Conservation (phyloP, 2,113 vertebrate genomes). For the Alouatta palliata region DNA sequence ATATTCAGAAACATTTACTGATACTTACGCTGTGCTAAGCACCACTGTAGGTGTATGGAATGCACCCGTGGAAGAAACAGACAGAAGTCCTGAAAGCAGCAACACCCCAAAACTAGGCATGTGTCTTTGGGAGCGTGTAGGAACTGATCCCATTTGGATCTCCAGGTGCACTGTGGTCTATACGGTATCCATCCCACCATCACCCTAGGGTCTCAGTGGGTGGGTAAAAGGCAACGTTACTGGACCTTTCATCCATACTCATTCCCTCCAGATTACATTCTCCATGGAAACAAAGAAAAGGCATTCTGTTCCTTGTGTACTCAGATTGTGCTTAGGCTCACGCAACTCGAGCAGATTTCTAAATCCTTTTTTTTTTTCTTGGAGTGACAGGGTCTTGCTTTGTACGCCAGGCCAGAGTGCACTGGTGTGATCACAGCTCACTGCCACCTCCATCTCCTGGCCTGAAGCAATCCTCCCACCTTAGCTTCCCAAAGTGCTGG, state of each 20-base stretch:
- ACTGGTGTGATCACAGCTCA: neutral
- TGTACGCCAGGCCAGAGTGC: neutral
- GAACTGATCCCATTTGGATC: neutral
- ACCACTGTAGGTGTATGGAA: neutral
- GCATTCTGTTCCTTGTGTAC: neutral
- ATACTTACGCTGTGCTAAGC: neutral
- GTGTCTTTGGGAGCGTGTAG: neutral
- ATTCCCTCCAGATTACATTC: neutral
- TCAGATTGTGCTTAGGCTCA: neutral
- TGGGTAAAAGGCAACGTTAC: accelerated
- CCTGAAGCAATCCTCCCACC: neutral
- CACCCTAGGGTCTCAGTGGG: no score
- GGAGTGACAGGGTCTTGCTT: neutral
- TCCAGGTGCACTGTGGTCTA: neutral
- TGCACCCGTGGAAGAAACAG: neutral
- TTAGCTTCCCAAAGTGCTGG: neutral
- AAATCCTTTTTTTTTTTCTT: neutral
- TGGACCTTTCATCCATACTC: no score
- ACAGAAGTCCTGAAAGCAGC: neutral
- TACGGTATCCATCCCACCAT: no score
- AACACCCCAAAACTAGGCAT: no score
- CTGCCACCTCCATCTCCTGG: neutral
- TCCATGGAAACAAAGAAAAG: neutral
- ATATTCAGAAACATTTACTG: neutral
- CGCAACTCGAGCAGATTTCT: neutral